Conservation (phyloP, 1,140 invertebrate species). For the Drosophila pectinifera region DNA sequence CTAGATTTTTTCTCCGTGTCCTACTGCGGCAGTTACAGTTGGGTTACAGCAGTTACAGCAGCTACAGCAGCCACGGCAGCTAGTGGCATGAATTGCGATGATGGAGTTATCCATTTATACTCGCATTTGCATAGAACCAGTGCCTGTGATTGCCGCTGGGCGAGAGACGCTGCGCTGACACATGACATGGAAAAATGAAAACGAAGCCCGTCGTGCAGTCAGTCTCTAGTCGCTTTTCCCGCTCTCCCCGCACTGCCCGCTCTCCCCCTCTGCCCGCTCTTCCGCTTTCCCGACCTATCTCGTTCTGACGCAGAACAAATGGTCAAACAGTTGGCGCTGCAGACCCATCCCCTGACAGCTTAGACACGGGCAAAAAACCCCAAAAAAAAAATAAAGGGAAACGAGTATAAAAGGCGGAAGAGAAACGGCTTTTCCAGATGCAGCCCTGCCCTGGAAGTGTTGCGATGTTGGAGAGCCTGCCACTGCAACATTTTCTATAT, state of each 20-base stretch:
- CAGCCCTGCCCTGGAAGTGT: conserved; percentile 32
- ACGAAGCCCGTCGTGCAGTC: conserved; percentile 59
- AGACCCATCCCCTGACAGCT: conserved; percentile 33
- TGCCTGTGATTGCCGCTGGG: conserved; percentile 75
- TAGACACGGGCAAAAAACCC: conserved; percentile 45
- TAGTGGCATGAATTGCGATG: conserved; percentile 76
- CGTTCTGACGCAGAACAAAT: conserved; percentile 55
- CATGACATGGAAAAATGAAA: conserved; percentile 84
- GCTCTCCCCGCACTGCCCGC: neutral
- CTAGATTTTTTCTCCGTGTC: conserved; percentile 7
- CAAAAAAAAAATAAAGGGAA: conserved; percentile 9
- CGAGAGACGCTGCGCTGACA: conserved; percentile 77
- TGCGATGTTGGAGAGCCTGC: conserved; percentile 42
- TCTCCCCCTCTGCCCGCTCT: no score
- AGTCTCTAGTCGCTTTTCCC: conserved; percentile 38
- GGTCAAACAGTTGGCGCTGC: conserved; percentile 50
- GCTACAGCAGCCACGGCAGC: conserved; percentile 24
- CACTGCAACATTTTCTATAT: conserved; percentile 64
- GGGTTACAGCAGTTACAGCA: conserved; percentile 33
- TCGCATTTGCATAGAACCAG: conserved; percentile 77
- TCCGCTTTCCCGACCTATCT: conserved; percentile 16
- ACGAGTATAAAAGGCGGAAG: conserved; percentile 11
- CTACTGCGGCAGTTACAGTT: conserved; percentile 43
- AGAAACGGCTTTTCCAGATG: conserved; percentile 49
- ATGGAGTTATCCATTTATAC: conserved; percentile 84